These are phyloP conservation scores for Nasonia giraulti DNA, from an alignment of 1,140 invertebrate genomes.

Conservation along the genomic window DNA sequence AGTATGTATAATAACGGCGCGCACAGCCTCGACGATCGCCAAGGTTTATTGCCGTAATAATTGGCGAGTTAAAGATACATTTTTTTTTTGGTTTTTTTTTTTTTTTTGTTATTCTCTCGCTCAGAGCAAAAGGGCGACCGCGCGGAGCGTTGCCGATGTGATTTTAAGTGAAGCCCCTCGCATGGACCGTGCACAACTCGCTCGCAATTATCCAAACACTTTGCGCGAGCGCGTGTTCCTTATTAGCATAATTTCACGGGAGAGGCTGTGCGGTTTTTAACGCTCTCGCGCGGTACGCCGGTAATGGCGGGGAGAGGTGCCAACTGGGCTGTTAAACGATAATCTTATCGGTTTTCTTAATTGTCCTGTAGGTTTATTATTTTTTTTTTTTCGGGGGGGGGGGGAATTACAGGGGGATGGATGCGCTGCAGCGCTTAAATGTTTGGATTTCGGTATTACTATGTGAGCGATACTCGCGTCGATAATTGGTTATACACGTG, in stretches of 20 bases:
- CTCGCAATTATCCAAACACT: constrained; percentile 69
- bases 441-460: constrained; percentile 38
- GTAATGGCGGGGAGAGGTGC: constrained; percentile 32
- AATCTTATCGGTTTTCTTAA: constrained; percentile 52
- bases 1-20: neutral
- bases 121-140: neutral
- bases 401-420: constrained; percentile 40
- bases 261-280: constrained; percentile 2
- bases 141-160: constrained; percentile 61
- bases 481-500: too few species aligned
- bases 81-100: too few species aligned
- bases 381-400: neutral
- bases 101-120: too few species aligned
- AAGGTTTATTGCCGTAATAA: constrained; percentile 54
- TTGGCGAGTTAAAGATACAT: constrained; percentile 48
- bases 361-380: constrained; percentile 15
- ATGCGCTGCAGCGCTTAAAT: constrained; percentile 5
- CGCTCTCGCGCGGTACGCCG: neutral
- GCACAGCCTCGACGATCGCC: neutral
- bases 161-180: constrained; percentile 67
- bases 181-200: constrained; percentile 54
- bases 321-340: constrained; percentile 50
- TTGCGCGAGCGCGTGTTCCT: constrained; percentile 47
- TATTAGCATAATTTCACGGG: constrained; percentile 64
- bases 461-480: too few species aligned